Evolutionary conservation across 1,140 invertebrate species (phyloP).

Genomic region (Streblospio benedicti): DNA sequence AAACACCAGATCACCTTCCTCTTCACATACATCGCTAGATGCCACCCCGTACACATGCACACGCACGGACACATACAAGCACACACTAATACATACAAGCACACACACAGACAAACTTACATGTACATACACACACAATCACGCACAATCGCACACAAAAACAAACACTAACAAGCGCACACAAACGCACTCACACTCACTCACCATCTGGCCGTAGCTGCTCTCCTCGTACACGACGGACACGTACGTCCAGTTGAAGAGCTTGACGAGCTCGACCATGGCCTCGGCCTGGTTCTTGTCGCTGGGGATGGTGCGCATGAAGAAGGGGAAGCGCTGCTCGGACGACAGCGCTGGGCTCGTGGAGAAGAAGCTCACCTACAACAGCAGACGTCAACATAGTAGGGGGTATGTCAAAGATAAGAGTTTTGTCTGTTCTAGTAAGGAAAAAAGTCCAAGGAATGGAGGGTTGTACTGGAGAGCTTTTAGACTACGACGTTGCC

Average conservation of each 20-base stretch:
- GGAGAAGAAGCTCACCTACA: constrained; percentile 89
- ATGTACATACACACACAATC: not conserved
- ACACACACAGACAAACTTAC: not conserved
- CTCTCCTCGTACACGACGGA: constrained; percentile 94
- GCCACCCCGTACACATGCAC: too few relatives aligned
- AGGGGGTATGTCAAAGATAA: too few relatives aligned
- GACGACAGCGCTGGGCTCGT: constrained; percentile 89
- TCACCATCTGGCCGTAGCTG: constrained; percentile 90
- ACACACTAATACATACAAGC: not conserved
- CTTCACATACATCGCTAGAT: too few relatives aligned
- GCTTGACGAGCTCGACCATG: constrained; percentile 86
- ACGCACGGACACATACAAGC: not conserved
- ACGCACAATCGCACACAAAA: not conserved
- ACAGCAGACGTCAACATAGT: constrained; percentile 26
- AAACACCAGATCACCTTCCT: too few relatives aligned
- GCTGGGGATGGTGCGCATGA: constrained; percentile 86
- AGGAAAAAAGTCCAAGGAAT: too few relatives aligned
- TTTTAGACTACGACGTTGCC: too few relatives aligned
- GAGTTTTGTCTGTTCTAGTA: too few relatives aligned
- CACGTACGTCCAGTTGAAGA: constrained; percentile 83
- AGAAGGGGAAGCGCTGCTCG: constrained; percentile 90
- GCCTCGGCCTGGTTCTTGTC: constrained; percentile 89
- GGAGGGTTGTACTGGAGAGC: too few relatives aligned
- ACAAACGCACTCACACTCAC: not conserved
- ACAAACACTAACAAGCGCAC: not conserved